A percentile compares a stretch with the other conserved stretches of the same genome.
phyloP scores from a whole-genome alignment of 2,113 vertebrate genomes.

The Pangasianodon gigas region DNA sequence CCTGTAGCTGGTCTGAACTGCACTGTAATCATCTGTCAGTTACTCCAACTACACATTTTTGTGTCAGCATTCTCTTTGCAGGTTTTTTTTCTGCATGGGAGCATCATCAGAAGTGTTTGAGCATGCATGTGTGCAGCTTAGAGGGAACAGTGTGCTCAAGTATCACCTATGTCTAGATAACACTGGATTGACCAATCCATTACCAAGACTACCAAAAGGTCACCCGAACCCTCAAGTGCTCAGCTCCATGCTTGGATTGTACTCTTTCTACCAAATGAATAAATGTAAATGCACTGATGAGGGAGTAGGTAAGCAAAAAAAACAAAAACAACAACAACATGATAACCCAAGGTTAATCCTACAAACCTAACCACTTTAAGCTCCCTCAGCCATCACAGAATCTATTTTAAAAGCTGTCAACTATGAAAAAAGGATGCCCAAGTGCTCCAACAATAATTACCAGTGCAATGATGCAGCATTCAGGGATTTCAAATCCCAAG shows the following conservation, averaged over 20 bases:
- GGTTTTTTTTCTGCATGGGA: not conserved
- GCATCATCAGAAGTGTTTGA: not conserved
- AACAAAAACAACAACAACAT: too few species aligned
- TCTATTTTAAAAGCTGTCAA: constrained; percentile 61
- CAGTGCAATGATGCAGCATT: constrained; percentile 37
- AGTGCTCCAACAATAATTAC: constrained; percentile 44
- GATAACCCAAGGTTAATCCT: not conserved
- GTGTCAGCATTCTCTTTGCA: not conserved
- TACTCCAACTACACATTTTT: not conserved
- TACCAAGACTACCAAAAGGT: not conserved
- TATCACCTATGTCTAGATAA: not conserved
- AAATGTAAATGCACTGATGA: not conserved
- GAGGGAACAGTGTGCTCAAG: not conserved
- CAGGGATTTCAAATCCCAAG: constrained; percentile 30
- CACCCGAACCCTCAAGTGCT: not conserved
- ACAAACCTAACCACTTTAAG: not conserved
- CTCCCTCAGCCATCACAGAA: constrained; percentile 38
- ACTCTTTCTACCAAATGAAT: not conserved
- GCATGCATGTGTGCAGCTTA: not conserved
- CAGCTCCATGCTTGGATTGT: not conserved
- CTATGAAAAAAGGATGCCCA: constrained; percentile 55
- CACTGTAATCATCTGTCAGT: not conserved
- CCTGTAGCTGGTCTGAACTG: not conserved
- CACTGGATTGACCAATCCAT: not conserved
- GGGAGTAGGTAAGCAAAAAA: not conserved